Conservation (phyloP, 2,113 vertebrate species). For the Channa argus region DNA sequence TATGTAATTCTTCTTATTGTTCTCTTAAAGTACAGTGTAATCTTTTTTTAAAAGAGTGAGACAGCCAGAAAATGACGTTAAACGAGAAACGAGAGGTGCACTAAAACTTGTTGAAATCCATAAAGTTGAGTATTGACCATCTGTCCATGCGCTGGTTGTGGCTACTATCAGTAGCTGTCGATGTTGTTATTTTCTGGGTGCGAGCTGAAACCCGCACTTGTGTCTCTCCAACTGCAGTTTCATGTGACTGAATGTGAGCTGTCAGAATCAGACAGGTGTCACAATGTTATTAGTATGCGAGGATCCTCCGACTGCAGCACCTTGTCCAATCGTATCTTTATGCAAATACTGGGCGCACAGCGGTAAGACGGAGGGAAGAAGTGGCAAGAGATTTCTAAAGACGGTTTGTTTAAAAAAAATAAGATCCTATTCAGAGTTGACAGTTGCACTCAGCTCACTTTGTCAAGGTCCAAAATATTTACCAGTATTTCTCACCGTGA, state of each 20-base stretch:
- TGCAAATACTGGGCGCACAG: conserved; percentile 11
- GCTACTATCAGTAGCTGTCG: neutral
- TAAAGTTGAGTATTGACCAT: conserved; percentile 23
- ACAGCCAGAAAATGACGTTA: neutral
- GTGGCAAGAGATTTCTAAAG: neutral
- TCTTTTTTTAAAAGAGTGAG: neutral
- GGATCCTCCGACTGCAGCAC: conserved; percentile 9
- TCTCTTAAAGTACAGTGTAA: neutral
- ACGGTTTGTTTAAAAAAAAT: neutral
- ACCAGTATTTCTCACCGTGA: neutral
- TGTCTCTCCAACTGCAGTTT: conserved; percentile 15
- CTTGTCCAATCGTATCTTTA: conserved; percentile 10
- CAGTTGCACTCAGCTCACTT: neutral
- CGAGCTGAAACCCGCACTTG: conserved; percentile 10
- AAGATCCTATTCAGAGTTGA: conserved; percentile 5
- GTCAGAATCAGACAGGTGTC: conserved; percentile 41
- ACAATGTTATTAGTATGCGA: conserved; percentile 34
- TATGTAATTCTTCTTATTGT: neutral
- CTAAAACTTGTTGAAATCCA: conserved; percentile 12
- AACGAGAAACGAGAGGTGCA: neutral
- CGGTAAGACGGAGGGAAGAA: neutral
- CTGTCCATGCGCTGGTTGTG: conserved; percentile 10
- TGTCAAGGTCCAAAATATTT: conserved; percentile 23
- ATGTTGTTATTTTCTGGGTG: conserved; percentile 4
- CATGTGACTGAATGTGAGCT: conserved; percentile 16